Base-by-base conservation (phyloP, 2,888 invertebrate species). In the Chloroclysta siterata region DNA sequence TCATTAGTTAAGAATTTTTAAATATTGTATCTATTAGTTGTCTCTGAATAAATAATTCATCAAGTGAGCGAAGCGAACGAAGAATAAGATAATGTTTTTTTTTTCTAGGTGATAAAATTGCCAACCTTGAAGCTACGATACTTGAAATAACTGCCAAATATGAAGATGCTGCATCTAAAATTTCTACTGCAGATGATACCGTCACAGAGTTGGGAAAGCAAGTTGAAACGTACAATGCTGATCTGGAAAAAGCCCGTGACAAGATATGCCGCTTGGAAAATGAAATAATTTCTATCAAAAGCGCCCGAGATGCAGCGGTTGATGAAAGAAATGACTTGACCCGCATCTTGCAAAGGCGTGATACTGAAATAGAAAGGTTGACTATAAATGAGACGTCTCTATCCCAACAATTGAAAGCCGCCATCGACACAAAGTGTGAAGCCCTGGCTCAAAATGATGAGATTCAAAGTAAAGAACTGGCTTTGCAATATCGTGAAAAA, bases 361-460 rank as follows among this genome's bases (percentile, higher is more conserved):
- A 95, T 80, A 89, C 94, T 0, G 97, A 97, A 91, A 85, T 97
- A 46, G 96, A 97, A 80, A 94, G 96, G 56, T 84, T 97, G 63
- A 95, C 95, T 73, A 92, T 94, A 4, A 97, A 96, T 82, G 88
- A 97, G 68, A 90, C 93, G 51, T 90, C 94, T 2, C 88, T 97
- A 57, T 95, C 96, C n/a, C 94, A 95, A 72, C 97, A 97, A 85
- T 84, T 98, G 41, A 95, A 96, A 73, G 84, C 94, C 54, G 96
- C 97, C 22, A 95, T 97, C 66, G 94, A 95, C 73, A 94, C 96
- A 2, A 98, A 98, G 90, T 97, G 97, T 89, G 97, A 97, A 87
- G 97, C 97, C 0, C 84, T 97, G 54, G 95, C 96, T 6, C 94
- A 96, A 71, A 94, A 95, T 64, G 97, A 97, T 85, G 98, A 98